Percentiles rank a stretch among this genome's conserved stretches.
Conservation (phyloP, 92 coral and sea anemone species). For the Pocillopora grandis region DNA sequence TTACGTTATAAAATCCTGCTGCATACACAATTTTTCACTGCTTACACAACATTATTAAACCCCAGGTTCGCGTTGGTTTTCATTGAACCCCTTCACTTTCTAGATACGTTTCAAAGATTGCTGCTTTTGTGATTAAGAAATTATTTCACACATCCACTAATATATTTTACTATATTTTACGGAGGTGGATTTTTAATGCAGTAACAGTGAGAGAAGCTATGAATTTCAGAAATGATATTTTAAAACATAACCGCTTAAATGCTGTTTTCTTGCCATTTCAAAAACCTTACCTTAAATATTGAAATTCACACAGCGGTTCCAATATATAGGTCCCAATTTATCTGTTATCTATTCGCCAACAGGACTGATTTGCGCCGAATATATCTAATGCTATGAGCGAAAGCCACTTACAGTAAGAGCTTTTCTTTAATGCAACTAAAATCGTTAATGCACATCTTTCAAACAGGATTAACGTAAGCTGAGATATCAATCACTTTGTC, state of each 20-base stretch:
- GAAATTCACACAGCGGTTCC: not conserved
- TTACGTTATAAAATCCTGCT: no score
- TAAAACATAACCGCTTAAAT: no score
- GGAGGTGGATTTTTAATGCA: not conserved
- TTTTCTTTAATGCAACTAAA: conserved; percentile 6
- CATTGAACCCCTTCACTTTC: not conserved
- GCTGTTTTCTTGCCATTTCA: not conserved
- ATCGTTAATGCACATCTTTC: not conserved
- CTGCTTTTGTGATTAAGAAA: not conserved
- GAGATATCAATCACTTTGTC: not conserved
- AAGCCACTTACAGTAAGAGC: not conserved
- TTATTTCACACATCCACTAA: not conserved
- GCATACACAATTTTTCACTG: not conserved
- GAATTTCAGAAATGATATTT: not conserved
- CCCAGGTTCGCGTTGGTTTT: not conserved
- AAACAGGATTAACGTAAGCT: conserved; percentile 19
- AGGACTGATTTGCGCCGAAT: no score
- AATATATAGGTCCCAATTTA: not conserved
- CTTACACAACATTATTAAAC: not conserved
- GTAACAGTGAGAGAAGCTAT: not conserved
- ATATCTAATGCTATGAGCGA: not conserved
- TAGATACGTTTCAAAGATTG: not conserved
- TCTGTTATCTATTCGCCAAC: not conserved
- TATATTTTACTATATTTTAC: not conserved
- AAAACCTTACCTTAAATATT: conserved; percentile 10